These are phyloP conservation scores for Phoxinus dragarum DNA, from an alignment of 2,797 vertebrate species.

Conservation along the genomic window DNA sequence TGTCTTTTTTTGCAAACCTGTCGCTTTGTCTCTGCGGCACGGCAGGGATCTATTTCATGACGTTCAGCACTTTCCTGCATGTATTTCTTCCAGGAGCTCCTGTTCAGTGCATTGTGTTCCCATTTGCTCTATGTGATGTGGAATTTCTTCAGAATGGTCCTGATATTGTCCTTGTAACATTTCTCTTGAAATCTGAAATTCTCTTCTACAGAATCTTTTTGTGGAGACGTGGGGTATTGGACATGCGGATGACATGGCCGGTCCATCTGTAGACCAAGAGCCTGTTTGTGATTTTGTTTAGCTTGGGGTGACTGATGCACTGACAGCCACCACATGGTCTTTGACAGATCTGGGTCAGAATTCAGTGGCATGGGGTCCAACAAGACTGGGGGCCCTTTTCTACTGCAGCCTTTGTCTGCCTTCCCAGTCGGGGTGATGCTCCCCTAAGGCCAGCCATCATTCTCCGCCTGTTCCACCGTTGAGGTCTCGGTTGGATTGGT, in stretches of 20 bases:
- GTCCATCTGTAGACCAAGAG: background rate
- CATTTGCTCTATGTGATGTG: background rate
- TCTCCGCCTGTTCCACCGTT: conserved; percentile 26
- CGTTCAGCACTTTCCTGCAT: background rate
- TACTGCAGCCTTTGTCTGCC: conserved; percentile 43
- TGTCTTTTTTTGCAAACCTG: no score
- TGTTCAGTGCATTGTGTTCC: background rate
- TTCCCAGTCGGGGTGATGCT: conserved; percentile 5
- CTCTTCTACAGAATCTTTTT: background rate
- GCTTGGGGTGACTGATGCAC: conserved; percentile 11
- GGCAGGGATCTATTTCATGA: background rate
- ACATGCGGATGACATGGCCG: background rate
- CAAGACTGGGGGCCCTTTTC: conserved; percentile 20
- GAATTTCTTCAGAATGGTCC: background rate
- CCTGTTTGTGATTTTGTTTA: conserved; percentile 20
- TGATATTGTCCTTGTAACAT: no score
- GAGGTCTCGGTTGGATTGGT: conserved; percentile 31
- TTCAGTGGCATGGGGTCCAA: conserved; percentile 30
- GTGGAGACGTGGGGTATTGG: background rate
- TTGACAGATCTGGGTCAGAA: conserved; percentile 28
- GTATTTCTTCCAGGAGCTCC: background rate
- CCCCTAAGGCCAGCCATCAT: conserved; percentile 1
- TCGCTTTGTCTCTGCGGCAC: background rate
- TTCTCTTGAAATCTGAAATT: no score
- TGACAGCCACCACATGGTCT: conserved; percentile 23